These are phyloP conservation scores for Drosophila ogumai DNA, from an alignment of 1,140 invertebrate species.

Conservation along the genomic window DNA sequence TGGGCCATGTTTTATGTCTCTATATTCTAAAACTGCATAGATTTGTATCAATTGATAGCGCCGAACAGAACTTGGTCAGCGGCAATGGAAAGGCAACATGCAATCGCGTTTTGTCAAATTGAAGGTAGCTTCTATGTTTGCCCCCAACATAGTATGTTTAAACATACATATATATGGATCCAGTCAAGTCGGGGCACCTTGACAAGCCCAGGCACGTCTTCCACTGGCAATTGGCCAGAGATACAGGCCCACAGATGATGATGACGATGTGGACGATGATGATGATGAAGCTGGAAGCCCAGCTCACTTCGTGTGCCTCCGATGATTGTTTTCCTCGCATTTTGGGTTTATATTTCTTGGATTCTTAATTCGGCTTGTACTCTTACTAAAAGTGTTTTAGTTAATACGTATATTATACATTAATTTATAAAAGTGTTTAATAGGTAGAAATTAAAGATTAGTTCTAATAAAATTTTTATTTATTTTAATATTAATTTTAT, in stretches of 20 bases:
- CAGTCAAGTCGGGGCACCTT: conserved; percentile 54
- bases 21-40: conserved; percentile 67
- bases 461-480: neutral
- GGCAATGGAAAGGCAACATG: conserved; percentile 73
- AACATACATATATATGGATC: conserved; percentile 1
- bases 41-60: conserved; percentile 80
- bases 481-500: neutral
- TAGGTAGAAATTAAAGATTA: neutral
- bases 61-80: conserved; percentile 68
- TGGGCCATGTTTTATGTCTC: conserved; percentile 64
- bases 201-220: conserved; percentile 74
- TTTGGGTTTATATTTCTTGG: conserved; percentile 28
- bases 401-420: neutral
- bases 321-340: conserved; percentile 44
- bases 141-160: conserved; percentile 11
- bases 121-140: conserved; percentile 56
- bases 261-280: neutral
- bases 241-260: conserved; percentile 42
- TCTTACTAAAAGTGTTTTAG: neutral
- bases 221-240: conserved; percentile 63
- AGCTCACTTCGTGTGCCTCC: conserved; percentile 42
- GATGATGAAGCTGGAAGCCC: conserved; percentile 22
- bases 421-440: neutral
- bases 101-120: conserved; percentile 73
- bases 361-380: conserved; percentile 13